Conservation (phyloP, 1,140 invertebrate genomes). For the Drosophila sechellia region DNA sequence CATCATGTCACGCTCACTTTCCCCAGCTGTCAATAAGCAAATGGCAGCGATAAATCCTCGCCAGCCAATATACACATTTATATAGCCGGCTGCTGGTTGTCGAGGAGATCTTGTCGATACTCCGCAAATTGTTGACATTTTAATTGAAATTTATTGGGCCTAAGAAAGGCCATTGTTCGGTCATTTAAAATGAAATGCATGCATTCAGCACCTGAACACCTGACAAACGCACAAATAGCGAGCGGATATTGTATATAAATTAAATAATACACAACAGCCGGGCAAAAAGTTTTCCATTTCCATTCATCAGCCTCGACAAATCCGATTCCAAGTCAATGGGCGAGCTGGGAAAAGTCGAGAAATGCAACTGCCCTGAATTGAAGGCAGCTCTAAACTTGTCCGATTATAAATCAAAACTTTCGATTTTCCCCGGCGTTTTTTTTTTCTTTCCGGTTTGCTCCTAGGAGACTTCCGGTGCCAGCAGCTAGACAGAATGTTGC, state of each 20-base stretch:
- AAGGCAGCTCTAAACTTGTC: conserved; percentile 66
- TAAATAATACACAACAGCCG: conserved; percentile 17
- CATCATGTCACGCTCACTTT: conserved; percentile 59
- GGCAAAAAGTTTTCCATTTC: conserved; percentile 30
- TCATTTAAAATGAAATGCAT: conserved; percentile 4
- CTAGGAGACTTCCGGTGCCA: conserved; percentile 53
- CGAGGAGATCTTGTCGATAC: conserved; percentile 43
- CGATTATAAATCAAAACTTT: conserved; percentile 79
- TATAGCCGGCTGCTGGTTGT: conserved; percentile 24
- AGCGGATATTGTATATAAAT: conserved; percentile 50
- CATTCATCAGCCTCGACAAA: conserved; percentile 28
- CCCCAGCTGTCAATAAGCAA: conserved; percentile 77
- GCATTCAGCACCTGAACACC: conserved; percentile 29
- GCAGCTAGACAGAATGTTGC: conserved; percentile 56
- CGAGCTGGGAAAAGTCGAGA: conserved; percentile 7
- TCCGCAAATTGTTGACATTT: conserved; percentile 61
- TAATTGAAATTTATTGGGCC: conserved; percentile 63
- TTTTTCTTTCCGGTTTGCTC: conserved; percentile 33
- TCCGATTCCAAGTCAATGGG: conserved; percentile 13
- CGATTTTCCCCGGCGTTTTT: conserved; percentile 52
- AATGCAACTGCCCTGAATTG: conserved; percentile 43
- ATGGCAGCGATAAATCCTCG: conserved; percentile 68
- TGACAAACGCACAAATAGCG: conserved; percentile 1
- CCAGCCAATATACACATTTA: conserved; percentile 2
- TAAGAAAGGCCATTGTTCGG: conserved; percentile 22